phyloP scores from a whole-genome alignment of 2,888 invertebrate genomes.

The Machimus rusticus region DNA sequence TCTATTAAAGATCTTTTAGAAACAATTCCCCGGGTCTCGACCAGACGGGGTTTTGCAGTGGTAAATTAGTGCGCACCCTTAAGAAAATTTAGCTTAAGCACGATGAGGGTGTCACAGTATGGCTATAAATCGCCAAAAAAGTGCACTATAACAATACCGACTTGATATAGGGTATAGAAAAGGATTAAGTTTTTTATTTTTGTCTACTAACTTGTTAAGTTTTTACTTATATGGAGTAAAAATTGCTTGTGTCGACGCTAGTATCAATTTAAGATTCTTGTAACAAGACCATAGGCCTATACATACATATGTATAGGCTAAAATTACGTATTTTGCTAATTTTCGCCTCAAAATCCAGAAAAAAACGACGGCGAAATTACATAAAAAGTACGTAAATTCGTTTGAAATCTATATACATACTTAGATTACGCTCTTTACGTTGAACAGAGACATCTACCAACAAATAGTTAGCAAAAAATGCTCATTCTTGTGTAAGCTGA shows the following conservation, averaged over 20 bases:
- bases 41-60: neutral
- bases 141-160: neutral
- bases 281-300: no score
- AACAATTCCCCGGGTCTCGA: neutral
- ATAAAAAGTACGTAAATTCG: no score
- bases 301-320: no score
- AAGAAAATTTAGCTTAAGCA: neutral
- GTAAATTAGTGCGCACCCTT: constrained; percentile 6
- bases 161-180: neutral
- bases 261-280: neutral
- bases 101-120: neutral
- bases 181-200: neutral
- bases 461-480: no score
- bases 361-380: no score
- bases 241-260: neutral
- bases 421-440: no score
- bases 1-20: constrained; percentile 24
- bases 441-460: no score
- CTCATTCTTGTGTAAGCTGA: no score
- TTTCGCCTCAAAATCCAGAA: no score
- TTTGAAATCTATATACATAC: no score
- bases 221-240: neutral
- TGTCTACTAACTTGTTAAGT: neutral
- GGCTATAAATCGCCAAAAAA: neutral
- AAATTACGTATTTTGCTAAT: no score